Percentiles rank a stretch among this genome's conserved stretches.
phyloP scores from a whole-genome alignment of 2,888 invertebrate species.

The Agrilus cyanescens region DNA sequence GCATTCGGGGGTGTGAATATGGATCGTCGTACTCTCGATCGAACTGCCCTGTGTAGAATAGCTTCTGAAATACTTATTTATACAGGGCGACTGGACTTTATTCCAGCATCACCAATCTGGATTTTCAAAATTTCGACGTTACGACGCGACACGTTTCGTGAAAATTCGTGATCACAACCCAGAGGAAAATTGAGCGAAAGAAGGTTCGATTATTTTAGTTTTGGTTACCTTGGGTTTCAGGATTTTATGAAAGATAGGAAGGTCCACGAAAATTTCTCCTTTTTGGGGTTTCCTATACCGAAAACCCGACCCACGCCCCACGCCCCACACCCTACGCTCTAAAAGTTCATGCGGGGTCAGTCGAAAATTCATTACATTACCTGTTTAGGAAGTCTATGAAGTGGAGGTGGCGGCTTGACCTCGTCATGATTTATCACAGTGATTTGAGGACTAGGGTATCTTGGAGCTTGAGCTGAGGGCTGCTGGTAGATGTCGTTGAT shows the following conservation, averaged over 20 bases:
- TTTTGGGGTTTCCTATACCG: no score
- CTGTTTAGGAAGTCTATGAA: conserved; percentile 10
- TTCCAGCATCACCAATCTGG: no score
- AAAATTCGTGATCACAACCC: no score
- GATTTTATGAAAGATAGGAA: no score
- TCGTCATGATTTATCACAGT: conserved; percentile 91
- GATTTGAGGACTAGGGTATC: conserved; percentile 65
- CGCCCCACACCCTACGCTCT: no score
- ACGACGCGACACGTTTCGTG: no score
- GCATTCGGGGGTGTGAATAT: conserved; percentile 75
- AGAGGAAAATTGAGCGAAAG: no score
- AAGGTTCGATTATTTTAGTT: no score
- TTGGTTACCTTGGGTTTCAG: no score
- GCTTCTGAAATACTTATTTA: conserved; percentile 12
- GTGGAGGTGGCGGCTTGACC: conserved; percentile 38
- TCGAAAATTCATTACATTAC: conserved; percentile 8
- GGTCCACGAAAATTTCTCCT: no score
- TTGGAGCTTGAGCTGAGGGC: conserved; percentile 29
- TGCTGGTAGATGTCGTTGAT: conserved; percentile 36
- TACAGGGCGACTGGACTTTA: conserved; percentile 6
- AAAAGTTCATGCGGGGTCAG: conserved; percentile 14
- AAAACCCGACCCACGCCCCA: no score
- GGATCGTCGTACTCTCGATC: conserved; percentile 61
- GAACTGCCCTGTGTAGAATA: conserved; percentile 50
- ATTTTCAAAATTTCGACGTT: no score